Percentiles rank a stretch among this genome's conserved stretches.
These are phyloP conservation scores for Holocentrus rufus DNA, from an alignment of 2,797 vertebrate species.

Conservation along the genomic window DNA sequence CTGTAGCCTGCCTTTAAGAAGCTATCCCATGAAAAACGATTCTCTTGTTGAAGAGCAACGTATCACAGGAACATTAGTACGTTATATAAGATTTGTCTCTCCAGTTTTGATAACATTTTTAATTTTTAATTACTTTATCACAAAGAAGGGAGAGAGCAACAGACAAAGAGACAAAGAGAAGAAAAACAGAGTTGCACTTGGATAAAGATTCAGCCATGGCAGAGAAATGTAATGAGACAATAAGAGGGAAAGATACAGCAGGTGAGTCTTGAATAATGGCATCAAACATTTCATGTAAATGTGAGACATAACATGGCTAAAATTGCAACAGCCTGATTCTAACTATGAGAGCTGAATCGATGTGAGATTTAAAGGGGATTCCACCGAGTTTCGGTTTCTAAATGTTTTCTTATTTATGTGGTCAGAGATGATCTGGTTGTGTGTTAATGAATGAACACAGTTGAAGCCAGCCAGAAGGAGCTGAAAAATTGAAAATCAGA, in stretches of 20 bases:
- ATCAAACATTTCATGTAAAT: not conserved
- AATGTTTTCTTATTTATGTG: too few species aligned
- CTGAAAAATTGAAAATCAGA: too few species aligned
- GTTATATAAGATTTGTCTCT: too few species aligned
- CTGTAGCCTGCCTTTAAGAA: slow-evolving; percentile 57
- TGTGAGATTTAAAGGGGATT: not conserved
- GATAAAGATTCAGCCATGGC: slow-evolving; percentile 12
- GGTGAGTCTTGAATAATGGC: slow-evolving; percentile 51
- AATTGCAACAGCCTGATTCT: too few species aligned
- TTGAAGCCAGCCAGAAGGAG: too few species aligned
- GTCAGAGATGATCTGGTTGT: too few species aligned
- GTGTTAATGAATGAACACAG: too few species aligned
- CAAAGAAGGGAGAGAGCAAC: not conserved
- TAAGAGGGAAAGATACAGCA: too few species aligned
- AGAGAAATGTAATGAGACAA: rapidly evolving
- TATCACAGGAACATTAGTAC: not conserved
- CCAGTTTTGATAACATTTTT: too few species aligned
- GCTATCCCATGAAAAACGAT: slow-evolving; percentile 14
- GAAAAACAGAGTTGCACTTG: not conserved
- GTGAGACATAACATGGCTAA: not conserved
- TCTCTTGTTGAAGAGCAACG: not conserved
- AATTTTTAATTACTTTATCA: slow-evolving; percentile 3
- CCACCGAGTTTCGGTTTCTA: too few species aligned
- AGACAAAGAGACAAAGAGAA: not conserved
- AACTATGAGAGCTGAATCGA: not conserved